These are phyloP conservation scores for Dendrocincla tyrannina DNA, from an alignment of 2,797 vertebrate species.

Conservation along the genomic window DNA sequence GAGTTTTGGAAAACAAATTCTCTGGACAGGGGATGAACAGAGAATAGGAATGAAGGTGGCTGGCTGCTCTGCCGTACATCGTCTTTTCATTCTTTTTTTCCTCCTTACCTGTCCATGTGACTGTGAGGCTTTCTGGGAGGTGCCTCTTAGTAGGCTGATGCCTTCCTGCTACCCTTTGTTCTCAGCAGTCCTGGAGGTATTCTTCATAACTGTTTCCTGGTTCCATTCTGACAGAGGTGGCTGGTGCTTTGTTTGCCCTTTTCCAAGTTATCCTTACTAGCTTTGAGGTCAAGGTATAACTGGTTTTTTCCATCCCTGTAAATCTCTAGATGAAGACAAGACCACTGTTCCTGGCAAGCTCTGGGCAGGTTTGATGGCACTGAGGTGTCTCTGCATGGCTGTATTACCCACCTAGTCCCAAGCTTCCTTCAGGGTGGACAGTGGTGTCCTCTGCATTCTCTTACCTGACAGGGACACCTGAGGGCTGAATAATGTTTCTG, in stretches of 20 bases:
- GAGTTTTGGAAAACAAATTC: not conserved
- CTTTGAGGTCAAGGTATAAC: not conserved
- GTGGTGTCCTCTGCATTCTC: not conserved
- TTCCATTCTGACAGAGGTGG: not conserved
- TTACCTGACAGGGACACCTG: not conserved
- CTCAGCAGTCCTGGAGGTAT: not conserved
- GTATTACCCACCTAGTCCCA: not conserved
- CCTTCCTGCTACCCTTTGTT: not conserved
- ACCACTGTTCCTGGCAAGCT: not conserved
- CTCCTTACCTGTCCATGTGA: accelerated
- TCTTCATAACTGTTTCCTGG: not conserved
- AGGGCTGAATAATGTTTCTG: not conserved
- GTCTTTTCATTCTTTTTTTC: not conserved
- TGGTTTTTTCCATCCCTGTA: not conserved
- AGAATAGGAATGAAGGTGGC: not conserved
- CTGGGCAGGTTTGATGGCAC: not conserved
- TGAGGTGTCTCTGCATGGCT: not conserved
- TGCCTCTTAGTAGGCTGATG: not conserved
- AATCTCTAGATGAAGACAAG: not conserved
- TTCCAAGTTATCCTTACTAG: not conserved
- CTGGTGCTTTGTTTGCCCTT: not conserved
- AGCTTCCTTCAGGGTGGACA: not conserved
- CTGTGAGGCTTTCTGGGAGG: not conserved
- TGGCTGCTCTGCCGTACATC: not conserved
- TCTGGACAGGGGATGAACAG: not conserved